Evolutionary conservation across 35 echinoderm and acorn worm species (phyloP).

Genomic region (Apostichopus californicus): DNA sequence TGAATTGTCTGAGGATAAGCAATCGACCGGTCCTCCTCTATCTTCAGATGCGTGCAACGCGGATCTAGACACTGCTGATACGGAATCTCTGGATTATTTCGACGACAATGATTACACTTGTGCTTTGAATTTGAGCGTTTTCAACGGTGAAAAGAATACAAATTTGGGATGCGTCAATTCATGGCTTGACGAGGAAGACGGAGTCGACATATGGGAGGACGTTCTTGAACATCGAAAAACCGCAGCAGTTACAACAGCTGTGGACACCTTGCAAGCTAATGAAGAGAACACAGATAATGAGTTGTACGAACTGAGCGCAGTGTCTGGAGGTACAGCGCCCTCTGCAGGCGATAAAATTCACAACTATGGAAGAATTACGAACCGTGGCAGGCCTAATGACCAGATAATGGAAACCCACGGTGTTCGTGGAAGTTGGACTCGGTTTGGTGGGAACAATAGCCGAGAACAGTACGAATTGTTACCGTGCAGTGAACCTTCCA

Average conservation of each 20-base stretch:
- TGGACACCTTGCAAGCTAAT: constrained; percentile 52
- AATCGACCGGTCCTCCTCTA: constrained; percentile 17
- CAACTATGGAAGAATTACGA: constrained; percentile 50
- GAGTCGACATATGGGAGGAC: constrained; percentile 46
- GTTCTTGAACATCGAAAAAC: background rate
- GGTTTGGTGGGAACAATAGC: constrained; percentile 41
- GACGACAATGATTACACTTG: constrained; percentile 52
- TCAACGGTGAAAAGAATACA: constrained; percentile 37
- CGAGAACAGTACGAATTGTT: constrained; percentile 59
- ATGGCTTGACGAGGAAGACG: constrained; percentile 52
- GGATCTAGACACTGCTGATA: constrained; percentile 47
- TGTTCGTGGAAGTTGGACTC: constrained; percentile 57
- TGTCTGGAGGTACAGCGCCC: constrained; percentile 41
- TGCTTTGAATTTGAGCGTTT: constrained; percentile 54
- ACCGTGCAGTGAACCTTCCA: constrained; percentile 32
- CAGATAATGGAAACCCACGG: constrained; percentile 62
- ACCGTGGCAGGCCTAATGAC: constrained; percentile 26
- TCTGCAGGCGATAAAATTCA: constrained; percentile 6
- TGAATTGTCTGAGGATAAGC: constrained; percentile 53
- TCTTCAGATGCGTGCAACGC: constrained; percentile 36
- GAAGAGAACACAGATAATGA: constrained; percentile 57
- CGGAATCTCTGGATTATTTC: constrained; percentile 56
- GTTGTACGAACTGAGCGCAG: constrained; percentile 43
- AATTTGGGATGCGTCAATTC: constrained; percentile 51
- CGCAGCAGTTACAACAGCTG: constrained; percentile 46